These are phyloP conservation scores for Trinorchestia longiramus DNA, from an alignment of 1,140 invertebrate species.

Conservation along the genomic window DNA sequence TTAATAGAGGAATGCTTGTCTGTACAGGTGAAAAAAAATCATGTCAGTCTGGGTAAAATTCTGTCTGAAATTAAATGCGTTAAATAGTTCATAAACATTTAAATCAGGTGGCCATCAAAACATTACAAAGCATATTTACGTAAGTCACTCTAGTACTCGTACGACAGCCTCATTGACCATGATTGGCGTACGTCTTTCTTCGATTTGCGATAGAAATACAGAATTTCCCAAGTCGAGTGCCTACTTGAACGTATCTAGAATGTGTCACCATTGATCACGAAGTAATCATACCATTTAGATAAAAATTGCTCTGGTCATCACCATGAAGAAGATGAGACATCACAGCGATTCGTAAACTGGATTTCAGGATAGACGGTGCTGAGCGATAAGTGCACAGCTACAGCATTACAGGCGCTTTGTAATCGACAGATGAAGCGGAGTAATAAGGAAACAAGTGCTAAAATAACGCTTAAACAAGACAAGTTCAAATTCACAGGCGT, in stretches of 20 bases:
- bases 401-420: neutral
- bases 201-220: neutral
- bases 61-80: neutral
- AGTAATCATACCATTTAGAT: neutral
- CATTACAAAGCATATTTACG: neutral
- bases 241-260: neutral
- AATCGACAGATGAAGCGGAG: no score
- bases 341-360: neutral
- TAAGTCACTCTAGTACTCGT: neutral
- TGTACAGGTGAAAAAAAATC: no score
- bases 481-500: neutral
- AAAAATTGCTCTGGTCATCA: neutral
- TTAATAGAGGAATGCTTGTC: neutral
- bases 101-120: neutral
- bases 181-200: neutral
- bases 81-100: neutral
- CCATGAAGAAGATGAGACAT: neutral
- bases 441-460: no score
- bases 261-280: neutral
- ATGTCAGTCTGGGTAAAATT: no score
- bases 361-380: neutral
- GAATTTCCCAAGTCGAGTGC: neutral
- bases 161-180: neutral
- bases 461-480: neutral
- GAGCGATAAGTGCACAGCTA: neutral